Evolutionary conservation across 2,113 vertebrate genomes (phyloP).

Genomic region (Strix uralensis): DNA sequence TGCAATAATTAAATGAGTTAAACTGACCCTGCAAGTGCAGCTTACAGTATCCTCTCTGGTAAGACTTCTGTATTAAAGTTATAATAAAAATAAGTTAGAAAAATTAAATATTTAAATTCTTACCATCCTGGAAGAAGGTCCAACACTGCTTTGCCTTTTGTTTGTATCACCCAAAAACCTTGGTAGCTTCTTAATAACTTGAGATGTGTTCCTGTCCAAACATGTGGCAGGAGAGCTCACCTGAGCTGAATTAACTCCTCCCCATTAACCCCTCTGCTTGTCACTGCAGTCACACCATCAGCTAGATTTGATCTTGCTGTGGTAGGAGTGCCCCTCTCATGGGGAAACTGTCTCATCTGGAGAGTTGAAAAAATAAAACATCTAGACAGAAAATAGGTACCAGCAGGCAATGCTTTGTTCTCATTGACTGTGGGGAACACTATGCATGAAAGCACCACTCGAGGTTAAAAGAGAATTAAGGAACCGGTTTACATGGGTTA

Average conservation of each 20-base stretch:
- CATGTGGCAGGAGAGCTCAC: not conserved
- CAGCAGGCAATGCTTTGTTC: not conserved
- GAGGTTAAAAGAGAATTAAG: not conserved
- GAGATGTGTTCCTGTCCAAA: not conserved
- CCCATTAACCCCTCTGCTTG: not conserved
- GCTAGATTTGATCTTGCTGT: not conserved
- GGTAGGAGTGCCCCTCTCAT: not conserved
- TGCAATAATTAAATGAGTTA: not conserved
- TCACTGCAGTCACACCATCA: not conserved
- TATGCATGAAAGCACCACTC: not conserved
- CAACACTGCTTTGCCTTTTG: not conserved
- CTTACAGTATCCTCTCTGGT: not conserved
- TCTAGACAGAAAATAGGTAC: not conserved
- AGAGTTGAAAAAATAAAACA: not conserved
- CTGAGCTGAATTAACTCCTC: not conserved
- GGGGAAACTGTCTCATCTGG: not conserved
- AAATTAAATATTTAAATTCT: not conserved
- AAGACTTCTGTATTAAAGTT: not conserved
- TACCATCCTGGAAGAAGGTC: not conserved
- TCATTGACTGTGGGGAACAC: not conserved
- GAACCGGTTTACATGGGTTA: not conserved
- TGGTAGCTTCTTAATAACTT: not conserved
- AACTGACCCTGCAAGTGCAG: not conserved
- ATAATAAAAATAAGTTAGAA: not conserved
- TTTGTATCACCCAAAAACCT: not conserved